phyloP scores from a whole-genome alignment of 2,113 vertebrate species.

The Neogobius melanostomus region DNA sequence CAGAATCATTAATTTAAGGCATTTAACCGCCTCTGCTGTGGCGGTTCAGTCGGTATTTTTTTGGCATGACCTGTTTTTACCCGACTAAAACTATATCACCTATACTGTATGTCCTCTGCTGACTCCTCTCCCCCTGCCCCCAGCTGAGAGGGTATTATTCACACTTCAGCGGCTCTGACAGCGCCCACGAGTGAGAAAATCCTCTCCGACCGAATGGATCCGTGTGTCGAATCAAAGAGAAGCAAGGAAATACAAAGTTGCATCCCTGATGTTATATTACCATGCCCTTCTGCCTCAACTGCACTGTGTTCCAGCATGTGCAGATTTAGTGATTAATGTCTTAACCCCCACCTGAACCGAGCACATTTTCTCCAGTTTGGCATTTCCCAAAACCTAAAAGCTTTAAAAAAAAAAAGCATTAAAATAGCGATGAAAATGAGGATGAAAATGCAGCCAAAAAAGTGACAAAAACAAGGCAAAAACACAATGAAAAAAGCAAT shows the following conservation, averaged over 20 bases:
- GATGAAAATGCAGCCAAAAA: no score
- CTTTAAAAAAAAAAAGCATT: no score
- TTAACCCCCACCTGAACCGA: no score
- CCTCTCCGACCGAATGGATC: slow-evolving; percentile 1
- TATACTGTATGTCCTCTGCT: not conserved
- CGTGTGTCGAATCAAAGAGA: not conserved
- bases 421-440: no score
- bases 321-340: no score
- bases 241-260: not conserved
- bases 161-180: slow-evolving; percentile 7
- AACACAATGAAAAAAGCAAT: no score
- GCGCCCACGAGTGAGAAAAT: slow-evolving; percentile 4
- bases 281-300: not conserved
- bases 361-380: no score
- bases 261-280: not conserved
- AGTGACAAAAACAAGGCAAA: no score
- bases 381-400: no score
- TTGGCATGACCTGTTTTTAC: not conserved
- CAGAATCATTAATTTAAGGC: not conserved
- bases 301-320: not conserved
- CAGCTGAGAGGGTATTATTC: not conserved
- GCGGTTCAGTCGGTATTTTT: not conserved
- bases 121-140: not conserved
- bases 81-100: no score
- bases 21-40: not conserved